A percentile compares a stretch with the other conserved stretches of the same genome.
phyloP scores from a whole-genome alignment of 2,888 invertebrate genomes.

The Pristionchus fissidentatus region DNA sequence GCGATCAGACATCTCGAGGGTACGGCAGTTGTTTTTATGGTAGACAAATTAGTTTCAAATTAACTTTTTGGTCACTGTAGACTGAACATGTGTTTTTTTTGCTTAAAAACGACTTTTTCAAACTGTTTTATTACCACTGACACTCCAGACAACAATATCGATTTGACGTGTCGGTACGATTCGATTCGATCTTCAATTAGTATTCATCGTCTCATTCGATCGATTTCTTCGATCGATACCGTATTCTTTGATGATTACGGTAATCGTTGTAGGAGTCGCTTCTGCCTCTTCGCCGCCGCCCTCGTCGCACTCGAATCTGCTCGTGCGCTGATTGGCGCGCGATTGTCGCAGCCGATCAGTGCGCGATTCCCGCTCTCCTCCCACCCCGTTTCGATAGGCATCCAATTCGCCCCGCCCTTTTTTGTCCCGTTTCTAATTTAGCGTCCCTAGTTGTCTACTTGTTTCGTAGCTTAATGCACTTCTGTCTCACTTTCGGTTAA shows the following conservation, averaged over 20 bases:
- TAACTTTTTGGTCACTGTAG: background rate
- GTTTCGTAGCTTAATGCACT: slow-evolving; percentile 48
- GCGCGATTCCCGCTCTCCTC: background rate
- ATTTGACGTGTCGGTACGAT: too few species aligned
- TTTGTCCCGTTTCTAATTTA: slow-evolving; percentile 49
- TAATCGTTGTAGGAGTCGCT: background rate
- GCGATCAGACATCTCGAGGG: slow-evolving; percentile 98
- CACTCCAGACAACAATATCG: too few species aligned
- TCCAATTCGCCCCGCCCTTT: background rate
- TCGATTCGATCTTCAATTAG: too few species aligned
- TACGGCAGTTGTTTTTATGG: slow-evolving; percentile 75
- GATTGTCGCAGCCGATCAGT: slow-evolving; percentile 3
- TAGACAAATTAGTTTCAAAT: background rate
- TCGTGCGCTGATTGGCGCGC: slow-evolving; percentile 57
- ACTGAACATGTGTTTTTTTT: background rate
- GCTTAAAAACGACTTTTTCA: too few species aligned
- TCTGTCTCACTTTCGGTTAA: slow-evolving; percentile 3
- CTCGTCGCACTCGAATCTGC: slow-evolving; percentile 60
- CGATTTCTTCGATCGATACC: too few species aligned
- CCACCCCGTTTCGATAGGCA: slow-evolving; percentile 34
- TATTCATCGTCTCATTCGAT: too few species aligned
- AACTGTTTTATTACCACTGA: too few species aligned
- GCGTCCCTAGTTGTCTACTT: slow-evolving; percentile 46
- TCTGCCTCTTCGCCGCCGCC: slow-evolving; percentile 75
- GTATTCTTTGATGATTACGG: too few species aligned